A percentile compares a stretch with the other conserved stretches of the same genome.
Evolutionary conservation across 1,140 invertebrate genomes (phyloP).

Genomic region (Thalassaphorura encarpata): DNA sequence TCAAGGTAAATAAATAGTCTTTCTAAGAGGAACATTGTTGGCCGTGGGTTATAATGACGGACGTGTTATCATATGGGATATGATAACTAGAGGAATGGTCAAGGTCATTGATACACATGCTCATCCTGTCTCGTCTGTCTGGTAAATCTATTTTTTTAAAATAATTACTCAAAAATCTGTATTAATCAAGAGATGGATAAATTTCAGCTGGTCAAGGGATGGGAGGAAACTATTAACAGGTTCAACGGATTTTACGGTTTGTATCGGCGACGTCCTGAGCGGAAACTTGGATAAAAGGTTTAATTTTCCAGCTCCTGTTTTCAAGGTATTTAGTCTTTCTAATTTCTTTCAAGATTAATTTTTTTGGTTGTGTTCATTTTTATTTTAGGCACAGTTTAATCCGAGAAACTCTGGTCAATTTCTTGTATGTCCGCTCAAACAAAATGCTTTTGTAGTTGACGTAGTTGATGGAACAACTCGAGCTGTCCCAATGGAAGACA

Average conservation of each 20-base stretch:
- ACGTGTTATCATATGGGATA: slow-evolving; percentile 96
- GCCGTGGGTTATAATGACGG: slow-evolving; percentile 99
- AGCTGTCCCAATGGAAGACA: slow-evolving; percentile 84
- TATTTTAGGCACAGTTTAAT: slow-evolving; percentile 68
- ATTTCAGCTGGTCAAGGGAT: background rate
- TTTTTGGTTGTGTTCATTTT: too few species aligned
- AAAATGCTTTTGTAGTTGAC: slow-evolving; percentile 81
- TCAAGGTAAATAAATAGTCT: slow-evolving; percentile 55
- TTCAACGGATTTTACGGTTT: slow-evolving; percentile 95
- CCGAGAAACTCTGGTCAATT: slow-evolving; percentile 79
- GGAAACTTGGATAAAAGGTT: slow-evolving; percentile 91
- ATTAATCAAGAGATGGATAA: background rate
- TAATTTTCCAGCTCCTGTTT: slow-evolving; percentile 85
- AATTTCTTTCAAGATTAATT: too few species aligned
- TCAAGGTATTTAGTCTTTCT: slow-evolving; percentile 57
- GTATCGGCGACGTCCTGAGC: slow-evolving; percentile 87
- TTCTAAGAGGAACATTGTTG: slow-evolving; percentile 86
- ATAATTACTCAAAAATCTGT: background rate
- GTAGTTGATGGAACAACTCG: slow-evolving; percentile 69
- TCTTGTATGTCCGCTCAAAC: slow-evolving; percentile 90
- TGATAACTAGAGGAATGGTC: slow-evolving; percentile 89
- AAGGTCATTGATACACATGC: slow-evolving; percentile 96
- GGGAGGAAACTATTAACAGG: slow-evolving; percentile 49
- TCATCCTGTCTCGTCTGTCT: slow-evolving; percentile 94
- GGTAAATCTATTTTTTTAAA: slow-evolving; percentile 40